Base-by-base conservation (phyloP, 2,888 invertebrate species). In the Mantis religiosa region DNA sequence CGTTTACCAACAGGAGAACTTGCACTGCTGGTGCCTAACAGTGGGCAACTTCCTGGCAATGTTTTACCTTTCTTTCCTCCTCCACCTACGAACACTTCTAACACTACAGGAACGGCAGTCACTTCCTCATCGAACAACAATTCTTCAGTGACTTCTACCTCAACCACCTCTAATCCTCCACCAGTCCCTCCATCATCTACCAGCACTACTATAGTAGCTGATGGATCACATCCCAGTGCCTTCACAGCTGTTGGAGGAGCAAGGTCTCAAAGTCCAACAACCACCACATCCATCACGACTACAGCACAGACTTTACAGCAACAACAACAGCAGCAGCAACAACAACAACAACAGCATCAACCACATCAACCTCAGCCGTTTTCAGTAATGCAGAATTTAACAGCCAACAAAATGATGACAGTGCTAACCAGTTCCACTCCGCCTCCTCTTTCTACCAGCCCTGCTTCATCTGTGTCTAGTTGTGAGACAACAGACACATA, bases 1-100 rank as follows among this genome's bases (percentile, higher is more conserved):
- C 94, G 97, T 90, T 92, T 98, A 28, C 95, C 97, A 30, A 97
- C 97, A 92, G 97, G 97, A 0, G 97, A 97, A 92, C 96, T 97
- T 90, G 97, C 97, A 0, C 93, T 97, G 27, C 96, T 98, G 0
- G 92, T 97, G 89, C 97, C 97, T 0, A 95, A 94, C 90, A 93
- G 93, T 25, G 92, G 93, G 0, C 92, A 92, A 2, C 92, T 93
- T 34, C 94, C 94, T 1, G 94, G 94, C 81, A 94, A 94, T 91
- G 92, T 94, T 89, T 88, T 88, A 93, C 89, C 89, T 9, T 86
- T 89, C 71, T 89, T 89, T 41, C 87, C 86, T 41, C 89, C 84
- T 34, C 89, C 83, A 71, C 14, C 82, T 20, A 34, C 71, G 28
- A 28, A 84, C 54, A 27, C 83, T 71, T 81, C 82, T 34, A 34